Base-by-base conservation (phyloP, 2,113 vertebrate species). In the Thunnus maccoyii region DNA sequence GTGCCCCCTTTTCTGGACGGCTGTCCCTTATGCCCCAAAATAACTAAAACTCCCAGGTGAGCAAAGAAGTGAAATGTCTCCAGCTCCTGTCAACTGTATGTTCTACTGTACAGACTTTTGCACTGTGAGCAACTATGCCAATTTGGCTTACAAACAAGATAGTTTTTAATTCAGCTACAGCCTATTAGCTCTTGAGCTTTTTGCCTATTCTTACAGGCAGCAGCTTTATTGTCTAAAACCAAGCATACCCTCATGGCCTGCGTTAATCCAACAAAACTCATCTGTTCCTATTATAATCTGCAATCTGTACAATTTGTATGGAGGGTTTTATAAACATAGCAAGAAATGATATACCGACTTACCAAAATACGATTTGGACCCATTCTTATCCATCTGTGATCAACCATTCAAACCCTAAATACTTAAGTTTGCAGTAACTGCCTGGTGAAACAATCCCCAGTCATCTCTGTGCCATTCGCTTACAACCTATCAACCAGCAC, bases 121-220 rank as follows among this genome's bases (percentile, higher is more conserved):
- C 4, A 67, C 32, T 41, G 30, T 75, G 41, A 69, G 12, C 9
- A 46, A 51, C 1, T 48, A 18, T 0, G 1, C 14, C 12, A 48
- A 56, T 66, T 46, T 46, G 13, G 20, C 16, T 55, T 56, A 63
- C 46, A 72, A 74, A 30, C 2, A 32, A 22, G 18, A 46, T 36
- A 12, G 47, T 36, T 66, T 56, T 50, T 54, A 57, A 75, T 71
- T 66, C 18, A 72, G 3, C 15, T 65, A 25, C 54, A 69, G 72
- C 16, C 14, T 47, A 51, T 61, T 56, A 50, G 69, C 57, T 30
- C 14, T 17, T n/a, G 14, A 20, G 51, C 2, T 7, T 27, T 72
- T 52, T 54, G 1, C 9, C 16, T 72, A 4, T n/a, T 27, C 9
- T 41, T 57, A 30, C 13, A 47, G 22, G 14, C 7, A 64, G 68